Evolutionary conservation across 2,888 invertebrate species (phyloP).

Genomic region (Oligia latruncula): DNA sequence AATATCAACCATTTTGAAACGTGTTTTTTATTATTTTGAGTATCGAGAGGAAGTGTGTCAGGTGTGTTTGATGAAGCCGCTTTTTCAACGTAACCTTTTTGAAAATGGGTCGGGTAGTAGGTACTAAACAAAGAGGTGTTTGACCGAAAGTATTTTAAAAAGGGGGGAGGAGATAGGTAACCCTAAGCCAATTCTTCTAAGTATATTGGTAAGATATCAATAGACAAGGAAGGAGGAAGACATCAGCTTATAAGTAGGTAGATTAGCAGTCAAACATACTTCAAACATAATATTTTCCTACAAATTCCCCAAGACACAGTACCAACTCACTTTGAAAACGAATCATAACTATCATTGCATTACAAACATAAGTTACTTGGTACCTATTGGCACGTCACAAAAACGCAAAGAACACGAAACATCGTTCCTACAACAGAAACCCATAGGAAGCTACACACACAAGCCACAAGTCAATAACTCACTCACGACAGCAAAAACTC

Average conservation of each 20-base stretch:
- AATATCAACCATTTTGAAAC: conserved; percentile 44
- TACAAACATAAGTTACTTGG: not conserved
- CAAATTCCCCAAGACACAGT: not conserved
- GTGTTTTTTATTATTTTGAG: conserved; percentile 51
- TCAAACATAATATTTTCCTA: not conserved
- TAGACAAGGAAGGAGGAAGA: not conserved
- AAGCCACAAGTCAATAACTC: conserved; percentile 49
- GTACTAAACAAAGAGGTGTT: conserved; percentile 8
- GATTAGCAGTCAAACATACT: not conserved
- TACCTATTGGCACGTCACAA: not conserved
- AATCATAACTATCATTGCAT: not conserved
- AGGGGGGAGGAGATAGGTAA: not conserved
- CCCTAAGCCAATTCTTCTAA: not conserved
- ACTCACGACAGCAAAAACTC: conserved; percentile 33
- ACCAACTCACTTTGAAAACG: not conserved
- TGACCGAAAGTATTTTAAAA: not conserved
- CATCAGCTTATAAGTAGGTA: not conserved
- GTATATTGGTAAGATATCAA: not conserved
- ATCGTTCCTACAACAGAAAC: not conserved
- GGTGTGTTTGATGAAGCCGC: conserved; percentile 41
- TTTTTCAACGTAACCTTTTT: conserved; percentile 29
- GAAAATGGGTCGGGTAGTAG: not conserved
- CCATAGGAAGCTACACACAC: conserved; percentile 14
- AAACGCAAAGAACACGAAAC: conserved; percentile 1
- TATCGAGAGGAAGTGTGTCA: conserved; percentile 45